Evolutionary conservation across 2,797 vertebrate species (phyloP), one percentile per base, ranked within the genome.

Genomic region (Mycteria americana): DNA sequence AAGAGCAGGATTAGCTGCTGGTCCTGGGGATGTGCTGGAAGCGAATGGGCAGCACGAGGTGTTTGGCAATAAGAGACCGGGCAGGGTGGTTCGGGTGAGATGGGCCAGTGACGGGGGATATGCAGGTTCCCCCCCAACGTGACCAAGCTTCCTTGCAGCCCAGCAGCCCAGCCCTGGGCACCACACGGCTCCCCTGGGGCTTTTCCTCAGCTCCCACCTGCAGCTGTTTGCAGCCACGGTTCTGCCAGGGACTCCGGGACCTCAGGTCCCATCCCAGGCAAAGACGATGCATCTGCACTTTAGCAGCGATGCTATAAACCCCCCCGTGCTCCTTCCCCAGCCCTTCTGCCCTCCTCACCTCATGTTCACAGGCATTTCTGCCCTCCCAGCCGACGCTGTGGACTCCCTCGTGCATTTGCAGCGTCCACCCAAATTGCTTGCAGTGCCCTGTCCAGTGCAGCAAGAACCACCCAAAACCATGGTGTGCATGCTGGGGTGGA

Each of bases 21-120:
- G 43, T 39, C 19, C 46, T 39, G 57, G 43, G 31, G 51, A 30
- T 35, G 22, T 11, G 28, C 53, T 62, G 53, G 16, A 18, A 43
- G 22, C 2, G 12, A 77, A 31, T 0, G 41, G 45, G 23, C 65
- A 78, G 43, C n/a, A 56, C 0, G 1, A 46, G 41, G 41, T 7
- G 27, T 54, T 63, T 39, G 51, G 31, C 19, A 3, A 2, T 2
- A 48, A 37, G 18, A 70, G 43, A 5, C 11, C 9, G 43, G 64
- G 56, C 13, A 12, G 43, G 76, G 51, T 0, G 10, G 24, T 23
- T 74, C 0, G 3, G 21, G 30, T 17, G 43, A 60, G 56, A 22
- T 24, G 11, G 10, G 21, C 31, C 25, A 7, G 24, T 12, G 28
- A 18, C 33, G 8, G 35, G 24, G 37, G 53, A 54, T 35, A 25